Evolutionary conservation across 2,797 vertebrate species (phyloP), one percentile per base, ranked within the genome.

Genomic region (Psittacula echo): DNA sequence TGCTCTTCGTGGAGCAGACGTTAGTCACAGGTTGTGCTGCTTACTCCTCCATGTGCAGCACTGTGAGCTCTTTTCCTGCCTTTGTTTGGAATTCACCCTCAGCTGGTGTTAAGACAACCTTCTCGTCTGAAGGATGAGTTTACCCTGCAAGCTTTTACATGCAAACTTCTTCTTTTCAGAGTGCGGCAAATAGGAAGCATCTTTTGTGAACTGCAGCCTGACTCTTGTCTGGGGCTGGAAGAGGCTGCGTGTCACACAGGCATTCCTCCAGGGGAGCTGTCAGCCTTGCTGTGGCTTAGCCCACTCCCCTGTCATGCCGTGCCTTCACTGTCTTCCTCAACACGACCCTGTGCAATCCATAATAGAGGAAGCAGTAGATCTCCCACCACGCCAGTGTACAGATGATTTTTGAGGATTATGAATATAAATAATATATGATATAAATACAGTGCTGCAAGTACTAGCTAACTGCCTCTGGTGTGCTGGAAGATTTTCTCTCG

Each of bases 271-370:
- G 15, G 47, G 3, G 3, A 9, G 24, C 26, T 5, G 6, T 37
- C 44, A 37, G 48, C 44, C 29, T 82, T 48, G 12, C 17, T 1
- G 1, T 51, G 22, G 24, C 21, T 64, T 48, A 74, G 56, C 21
- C 45, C 4, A 3, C 29, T 54, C 60, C 62, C 21, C 23, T 44
- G 6, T 56, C 0, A 0, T 0, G 2, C 26, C 0, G 0, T 48
- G 9, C 16, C 41, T 65, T 80, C 9, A 3, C 26, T 7, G 1
- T 44, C 15, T 74, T 77, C 50, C 32, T 88, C 47, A 66, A 2
- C 3, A 2, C 0, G 1, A 11, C 24, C 8, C 19, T 87, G 9
- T 24, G 39, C 24, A 68, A 14, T 45, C 51, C 8, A 2, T 58
- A 34, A 30, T 24, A 77, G 34, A 51, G 11, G 15, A 34, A 56